These are phyloP conservation scores for Drosophila lacteicornis DNA, from an alignment of 1,140 invertebrate genomes.

Conservation along the genomic window DNA sequence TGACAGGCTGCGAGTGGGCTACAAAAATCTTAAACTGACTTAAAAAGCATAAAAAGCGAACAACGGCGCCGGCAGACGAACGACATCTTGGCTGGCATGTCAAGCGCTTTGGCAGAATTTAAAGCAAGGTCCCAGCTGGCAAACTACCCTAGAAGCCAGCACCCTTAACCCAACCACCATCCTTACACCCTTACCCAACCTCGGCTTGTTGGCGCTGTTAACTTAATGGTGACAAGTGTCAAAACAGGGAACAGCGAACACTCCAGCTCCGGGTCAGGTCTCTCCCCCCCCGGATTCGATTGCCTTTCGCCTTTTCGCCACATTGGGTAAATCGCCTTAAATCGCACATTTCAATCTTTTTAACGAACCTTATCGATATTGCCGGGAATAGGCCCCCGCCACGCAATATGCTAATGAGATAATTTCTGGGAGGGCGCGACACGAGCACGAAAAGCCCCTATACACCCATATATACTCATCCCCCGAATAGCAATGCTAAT, in stretches of 20 bases:
- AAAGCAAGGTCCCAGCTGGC: constrained; percentile 46
- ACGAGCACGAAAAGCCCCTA: constrained; percentile 15
- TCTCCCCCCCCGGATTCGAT: constrained; percentile 20
- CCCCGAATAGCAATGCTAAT: constrained; percentile 54
- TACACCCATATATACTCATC: no score
- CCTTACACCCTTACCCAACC: neutral
- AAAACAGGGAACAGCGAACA: constrained; percentile 63
- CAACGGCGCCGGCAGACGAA: constrained; percentile 42
- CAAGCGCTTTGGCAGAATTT: constrained; percentile 73
- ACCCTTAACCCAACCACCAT: constrained; percentile 2
- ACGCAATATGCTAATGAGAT: constrained; percentile 83
- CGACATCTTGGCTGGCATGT: constrained; percentile 63
- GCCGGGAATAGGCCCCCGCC: constrained; percentile 64
- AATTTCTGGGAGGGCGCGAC: constrained; percentile 41
- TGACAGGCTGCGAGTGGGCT: constrained; percentile 69
- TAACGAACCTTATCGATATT: constrained; percentile 83
- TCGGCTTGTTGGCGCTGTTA: constrained; percentile 71
- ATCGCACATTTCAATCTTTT: constrained; percentile 84
- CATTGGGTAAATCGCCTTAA: constrained; percentile 73
- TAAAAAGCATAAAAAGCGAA: constrained; percentile 75
- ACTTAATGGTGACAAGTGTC: constrained; percentile 84
- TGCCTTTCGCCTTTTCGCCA: constrained; percentile 56
- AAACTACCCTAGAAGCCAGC: constrained; percentile 3
- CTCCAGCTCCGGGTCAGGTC: constrained; percentile 12
- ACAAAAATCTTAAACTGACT: constrained; percentile 81